Evolutionary conservation across 92 coral and sea anemone genomes (phyloP).

Genomic region (Hydrozoanthus gracilis): DNA sequence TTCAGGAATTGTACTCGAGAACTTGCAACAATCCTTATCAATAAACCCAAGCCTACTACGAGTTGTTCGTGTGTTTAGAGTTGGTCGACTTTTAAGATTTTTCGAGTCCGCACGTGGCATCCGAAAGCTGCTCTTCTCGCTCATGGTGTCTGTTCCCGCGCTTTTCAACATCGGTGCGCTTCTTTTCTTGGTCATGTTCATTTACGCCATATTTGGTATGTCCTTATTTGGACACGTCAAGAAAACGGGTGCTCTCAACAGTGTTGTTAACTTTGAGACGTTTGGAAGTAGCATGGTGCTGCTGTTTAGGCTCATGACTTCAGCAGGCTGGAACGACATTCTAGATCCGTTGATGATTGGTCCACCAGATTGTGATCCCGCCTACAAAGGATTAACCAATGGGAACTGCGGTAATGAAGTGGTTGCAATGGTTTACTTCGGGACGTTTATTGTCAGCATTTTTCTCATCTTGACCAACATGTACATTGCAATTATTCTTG

Average conservation of each 20-base stretch:
- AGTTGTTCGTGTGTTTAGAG: constrained; percentile 88
- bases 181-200: constrained; percentile 86
- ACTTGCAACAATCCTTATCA: constrained; percentile 60
- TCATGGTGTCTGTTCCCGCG: constrained; percentile 87
- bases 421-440: constrained; percentile 71
- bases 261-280: constrained; percentile 94
- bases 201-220: constrained; percentile 96
- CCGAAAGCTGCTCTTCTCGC: constrained; percentile 83
- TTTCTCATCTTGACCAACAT: constrained; percentile 93
- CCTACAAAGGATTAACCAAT: constrained; percentile 70
- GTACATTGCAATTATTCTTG: constrained; percentile 94
- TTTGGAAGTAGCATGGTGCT: constrained; percentile 84
- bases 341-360: constrained; percentile 87
- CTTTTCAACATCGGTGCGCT: constrained; percentile 91
- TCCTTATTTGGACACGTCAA: constrained; percentile 88
- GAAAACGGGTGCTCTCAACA: constrained; percentile 91
- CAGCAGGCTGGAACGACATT: constrained; percentile 98
- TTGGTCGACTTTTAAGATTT: constrained; percentile 90
- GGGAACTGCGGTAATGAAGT: constrained; percentile 87
- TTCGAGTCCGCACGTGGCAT: constrained; percentile 95
- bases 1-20: constrained; percentile 79
- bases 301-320: constrained; percentile 92
- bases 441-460: constrained; percentile 78
- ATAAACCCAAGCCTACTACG: constrained; percentile 92
- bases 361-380: constrained; percentile 90